phyloP scores from a whole-genome alignment of 2,888 invertebrate species.

The Macrosoma leucophasiata region DNA sequence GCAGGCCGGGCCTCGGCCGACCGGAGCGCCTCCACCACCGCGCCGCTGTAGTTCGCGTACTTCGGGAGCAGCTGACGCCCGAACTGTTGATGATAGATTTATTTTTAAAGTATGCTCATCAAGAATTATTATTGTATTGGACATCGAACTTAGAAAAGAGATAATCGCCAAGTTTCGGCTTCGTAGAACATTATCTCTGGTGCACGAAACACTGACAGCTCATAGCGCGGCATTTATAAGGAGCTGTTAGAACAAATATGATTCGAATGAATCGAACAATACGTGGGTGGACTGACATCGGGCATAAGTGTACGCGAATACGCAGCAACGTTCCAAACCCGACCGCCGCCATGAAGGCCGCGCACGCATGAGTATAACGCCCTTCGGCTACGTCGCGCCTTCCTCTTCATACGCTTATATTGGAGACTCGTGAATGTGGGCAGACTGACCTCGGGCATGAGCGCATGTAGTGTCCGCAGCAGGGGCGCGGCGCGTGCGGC shows the following conservation, averaged over 20 bases:
- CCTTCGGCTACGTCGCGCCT: constrained; percentile 25
- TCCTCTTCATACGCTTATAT: constrained; percentile 30
- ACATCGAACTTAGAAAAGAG: too few relatives aligned
- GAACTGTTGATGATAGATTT: too few relatives aligned
- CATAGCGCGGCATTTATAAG: too few relatives aligned
- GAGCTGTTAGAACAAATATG: too few relatives aligned
- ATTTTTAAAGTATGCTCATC: too few relatives aligned
- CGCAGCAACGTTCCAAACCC: constrained; percentile 25
- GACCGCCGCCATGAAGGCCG: constrained; percentile 32
- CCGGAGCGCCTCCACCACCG: constrained; percentile 44
- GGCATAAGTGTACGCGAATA: background rate
- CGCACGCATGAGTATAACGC: constrained; percentile 30
- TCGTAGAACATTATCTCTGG: too few relatives aligned
- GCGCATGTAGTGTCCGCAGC: constrained; percentile 38
- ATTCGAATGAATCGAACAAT: too few relatives aligned
- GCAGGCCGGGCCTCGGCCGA: constrained; percentile 31
- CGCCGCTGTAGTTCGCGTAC: constrained; percentile 44
- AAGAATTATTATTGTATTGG: too few relatives aligned
- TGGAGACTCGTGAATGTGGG: too few relatives aligned
- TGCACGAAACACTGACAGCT: too few relatives aligned
- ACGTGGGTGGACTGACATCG: background rate
- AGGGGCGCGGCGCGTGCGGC: constrained; percentile 46
- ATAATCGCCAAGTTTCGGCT: too few relatives aligned
- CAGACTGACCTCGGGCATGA: constrained; percentile 32
- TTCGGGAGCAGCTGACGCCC: constrained; percentile 40